Conservation (phyloP, 1,140 invertebrate genomes). For the Campodea augens region DNA sequence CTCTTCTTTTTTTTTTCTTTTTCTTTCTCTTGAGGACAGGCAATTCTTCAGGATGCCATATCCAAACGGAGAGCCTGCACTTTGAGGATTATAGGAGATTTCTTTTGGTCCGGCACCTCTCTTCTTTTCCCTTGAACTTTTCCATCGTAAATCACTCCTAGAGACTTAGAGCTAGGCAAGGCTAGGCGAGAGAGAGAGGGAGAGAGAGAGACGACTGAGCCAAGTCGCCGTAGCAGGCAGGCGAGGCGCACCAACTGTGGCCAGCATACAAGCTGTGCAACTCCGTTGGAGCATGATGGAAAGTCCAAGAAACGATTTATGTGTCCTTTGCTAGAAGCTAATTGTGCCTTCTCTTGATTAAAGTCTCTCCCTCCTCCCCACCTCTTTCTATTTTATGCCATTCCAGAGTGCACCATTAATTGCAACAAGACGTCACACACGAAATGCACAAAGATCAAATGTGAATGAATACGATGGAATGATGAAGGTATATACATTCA, state of each 20-base stretch:
- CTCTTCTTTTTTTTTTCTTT: not conserved
- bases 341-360: too few relatives aligned
- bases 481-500: too few relatives aligned
- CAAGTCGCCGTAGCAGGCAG: not conserved
- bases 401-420: too few relatives aligned
- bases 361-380: too few relatives aligned
- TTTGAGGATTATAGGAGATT: not conserved
- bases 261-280: not conserved
- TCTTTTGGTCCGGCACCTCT: not conserved
- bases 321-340: not conserved
- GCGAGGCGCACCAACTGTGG: not conserved
- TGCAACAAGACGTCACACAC: too few relatives aligned
- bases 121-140: slow-evolving; percentile 1
- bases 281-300: not conserved
- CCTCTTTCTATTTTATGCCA: too few relatives aligned
- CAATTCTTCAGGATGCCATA: not conserved
- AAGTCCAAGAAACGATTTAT: not conserved
- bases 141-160: not conserved
- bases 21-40: not conserved
- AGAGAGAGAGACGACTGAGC: too few relatives aligned
- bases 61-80: not conserved
- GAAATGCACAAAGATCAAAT: too few relatives aligned
- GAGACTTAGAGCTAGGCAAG: not conserved
- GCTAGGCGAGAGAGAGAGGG: too few relatives aligned
- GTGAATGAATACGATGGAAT: too few relatives aligned